phyloP scores from a whole-genome alignment of 2,888 invertebrate genomes.

The Altica lythri region DNA sequence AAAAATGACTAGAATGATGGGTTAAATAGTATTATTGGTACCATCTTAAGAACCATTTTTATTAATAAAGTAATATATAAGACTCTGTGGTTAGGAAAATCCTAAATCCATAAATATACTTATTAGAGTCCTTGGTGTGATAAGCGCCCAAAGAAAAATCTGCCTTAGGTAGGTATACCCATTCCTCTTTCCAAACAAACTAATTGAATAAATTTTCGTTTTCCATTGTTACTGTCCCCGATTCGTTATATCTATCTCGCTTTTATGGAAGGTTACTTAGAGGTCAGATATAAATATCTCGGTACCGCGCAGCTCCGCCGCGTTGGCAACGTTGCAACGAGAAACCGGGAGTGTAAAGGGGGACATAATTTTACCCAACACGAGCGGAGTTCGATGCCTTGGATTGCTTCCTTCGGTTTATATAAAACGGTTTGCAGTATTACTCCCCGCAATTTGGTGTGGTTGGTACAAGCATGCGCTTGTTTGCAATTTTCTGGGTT shows the following conservation, averaged over 20 bases:
- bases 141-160: conserved; percentile 4
- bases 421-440: conserved; percentile 20
- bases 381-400: conserved; percentile 8
- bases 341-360: conserved; percentile 6
- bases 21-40: no score
- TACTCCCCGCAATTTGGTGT: conserved; percentile 22
- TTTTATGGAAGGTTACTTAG: conserved; percentile 27
- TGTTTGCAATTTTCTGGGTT: no score
- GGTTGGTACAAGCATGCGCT: conserved; percentile 26
- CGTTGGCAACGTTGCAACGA: conserved; percentile 30
- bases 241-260: conserved; percentile 27
- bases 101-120: no score
- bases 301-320: conserved; percentile 29
- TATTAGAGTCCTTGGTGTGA: no score
- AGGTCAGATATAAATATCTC: conserved; percentile 34
- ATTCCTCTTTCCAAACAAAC: conserved; percentile 8
- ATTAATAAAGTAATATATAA: no score
- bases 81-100: no score
- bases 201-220: conserved; percentile 7
- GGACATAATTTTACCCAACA: conserved; percentile 13
- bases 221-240: conserved; percentile 25
- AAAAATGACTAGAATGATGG: no score
- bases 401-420: conserved; percentile 12
- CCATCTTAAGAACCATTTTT: no score
- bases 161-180: neutral